Conservation (phyloP, 2,888 invertebrate species). For the Ophion costatus region DNA sequence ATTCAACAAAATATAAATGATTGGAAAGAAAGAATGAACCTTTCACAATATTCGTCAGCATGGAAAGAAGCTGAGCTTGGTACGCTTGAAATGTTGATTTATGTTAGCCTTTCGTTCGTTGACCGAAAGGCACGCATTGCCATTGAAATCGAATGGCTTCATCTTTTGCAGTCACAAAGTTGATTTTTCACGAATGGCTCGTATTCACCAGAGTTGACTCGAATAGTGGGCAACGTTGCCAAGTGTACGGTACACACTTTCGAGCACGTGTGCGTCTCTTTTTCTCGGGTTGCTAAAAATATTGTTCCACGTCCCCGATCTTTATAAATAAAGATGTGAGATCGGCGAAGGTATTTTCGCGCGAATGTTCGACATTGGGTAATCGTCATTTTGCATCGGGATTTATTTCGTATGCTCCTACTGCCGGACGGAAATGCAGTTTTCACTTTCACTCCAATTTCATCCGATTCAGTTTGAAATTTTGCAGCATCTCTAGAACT, state of each 20-base stretch:
- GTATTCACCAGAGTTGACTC: neutral
- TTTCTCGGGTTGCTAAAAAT: slow-evolving; percentile 68
- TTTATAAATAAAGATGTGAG: slow-evolving; percentile 77
- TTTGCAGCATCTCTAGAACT: neutral
- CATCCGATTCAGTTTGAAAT: neutral
- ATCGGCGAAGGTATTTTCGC: slow-evolving; percentile 74
- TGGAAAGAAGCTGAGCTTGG: neutral
- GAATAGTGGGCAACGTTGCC: slow-evolving; percentile 46
- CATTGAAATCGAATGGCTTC: neutral
- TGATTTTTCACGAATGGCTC: slow-evolving; percentile 37
- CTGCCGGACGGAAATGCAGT: neutral
- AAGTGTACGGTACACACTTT: slow-evolving; percentile 29
- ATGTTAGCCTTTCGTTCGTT: neutral
- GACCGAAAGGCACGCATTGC: neutral
- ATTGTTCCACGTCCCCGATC: slow-evolving; percentile 73
- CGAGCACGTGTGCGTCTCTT: slow-evolving; percentile 41
- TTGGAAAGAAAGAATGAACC: neutral
- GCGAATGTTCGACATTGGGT: slow-evolving; percentile 68
- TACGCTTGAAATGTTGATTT: neutral
- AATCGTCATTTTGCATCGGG: slow-evolving; percentile 67
- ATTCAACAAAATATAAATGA: neutral
- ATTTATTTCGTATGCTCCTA: neutral
- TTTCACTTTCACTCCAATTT: neutral
- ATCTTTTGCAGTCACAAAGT: too few relatives aligned
- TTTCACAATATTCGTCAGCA: neutral